These are phyloP conservation scores for Cassiopea xamachana DNA, from an alignment of 30 jellyfish, hydroid and myxozoan species.

Conservation along the genomic window DNA sequence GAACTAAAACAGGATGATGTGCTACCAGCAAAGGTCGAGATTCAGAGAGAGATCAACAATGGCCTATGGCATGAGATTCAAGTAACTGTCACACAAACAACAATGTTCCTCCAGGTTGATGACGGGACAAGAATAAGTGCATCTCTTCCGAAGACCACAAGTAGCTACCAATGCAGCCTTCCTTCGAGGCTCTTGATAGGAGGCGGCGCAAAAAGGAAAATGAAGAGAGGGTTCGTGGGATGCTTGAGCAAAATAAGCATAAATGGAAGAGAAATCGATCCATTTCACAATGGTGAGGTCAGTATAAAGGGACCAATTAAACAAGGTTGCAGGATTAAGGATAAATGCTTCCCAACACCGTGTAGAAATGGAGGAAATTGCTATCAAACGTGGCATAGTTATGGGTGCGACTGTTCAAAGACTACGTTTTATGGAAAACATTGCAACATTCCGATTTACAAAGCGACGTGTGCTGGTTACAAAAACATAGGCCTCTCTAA, in stretches of 20 bases:
- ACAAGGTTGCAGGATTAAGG: constrained; percentile 65
- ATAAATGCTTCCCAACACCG: constrained; percentile 89
- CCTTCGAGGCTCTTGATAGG: constrained; percentile 68
- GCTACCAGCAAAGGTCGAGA: constrained; percentile 55
- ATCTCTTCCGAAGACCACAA: constrained; percentile 46
- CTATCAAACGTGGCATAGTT: constrained; percentile 76
- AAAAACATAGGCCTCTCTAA: constrained; percentile 46
- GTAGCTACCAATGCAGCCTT: constrained; percentile 60
- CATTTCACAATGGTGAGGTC: constrained; percentile 37
- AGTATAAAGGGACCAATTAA: constrained; percentile 23
- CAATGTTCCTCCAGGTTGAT: constrained; percentile 51
- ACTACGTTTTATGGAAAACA: constrained; percentile 82
- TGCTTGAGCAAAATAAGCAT: constrained; percentile 60
- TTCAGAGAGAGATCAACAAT: constrained; percentile 31
- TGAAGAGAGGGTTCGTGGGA: constrained; percentile 82
- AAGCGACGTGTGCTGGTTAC: constrained; percentile 76
- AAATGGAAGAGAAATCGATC: constrained; percentile 39
- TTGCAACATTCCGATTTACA: constrained; percentile 77
- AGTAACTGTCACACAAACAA: constrained; percentile 45
- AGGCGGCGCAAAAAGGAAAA: constrained; percentile 73
- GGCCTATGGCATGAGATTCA: constrained; percentile 67
- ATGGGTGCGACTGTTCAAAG: constrained; percentile 82
- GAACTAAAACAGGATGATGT: constrained; percentile 67
- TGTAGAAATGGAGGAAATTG: constrained; percentile 87
- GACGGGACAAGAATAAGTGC: constrained; percentile 64